These are phyloP conservation scores for Equus przewalskii DNA, from an alignment of 2,113 vertebrate species.

Conservation along the genomic window DNA sequence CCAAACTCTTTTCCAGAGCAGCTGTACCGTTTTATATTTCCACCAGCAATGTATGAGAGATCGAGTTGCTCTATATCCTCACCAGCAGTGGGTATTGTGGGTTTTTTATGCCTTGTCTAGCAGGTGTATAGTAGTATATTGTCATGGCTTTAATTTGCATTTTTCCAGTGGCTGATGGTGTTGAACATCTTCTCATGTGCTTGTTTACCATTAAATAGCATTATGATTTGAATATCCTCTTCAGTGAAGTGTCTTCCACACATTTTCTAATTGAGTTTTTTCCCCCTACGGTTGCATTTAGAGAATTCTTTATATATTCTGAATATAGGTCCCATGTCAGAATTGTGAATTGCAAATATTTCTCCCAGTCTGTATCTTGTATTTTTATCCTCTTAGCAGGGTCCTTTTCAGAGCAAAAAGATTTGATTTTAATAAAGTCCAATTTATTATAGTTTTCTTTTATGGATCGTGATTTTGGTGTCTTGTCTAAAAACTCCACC, in stretches of 20 bases:
- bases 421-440: neutral
- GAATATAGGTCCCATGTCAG: neutral
- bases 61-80: neutral
- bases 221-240: neutral
- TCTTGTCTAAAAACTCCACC: neutral
- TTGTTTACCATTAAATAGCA: too few relatives aligned
- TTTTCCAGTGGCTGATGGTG: too few relatives aligned
- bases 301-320: neutral
- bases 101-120: neutral
- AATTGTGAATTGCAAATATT: neutral
- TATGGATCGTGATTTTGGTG: neutral
- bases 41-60: neutral
- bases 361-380: neutral
- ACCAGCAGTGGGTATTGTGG: neutral
- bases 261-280: slow-evolving; percentile 1
- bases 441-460: slow-evolving; percentile 26
- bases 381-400: neutral
- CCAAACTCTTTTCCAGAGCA: neutral
- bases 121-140: neutral
- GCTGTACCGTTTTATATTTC: neutral
- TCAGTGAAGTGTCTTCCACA: neutral
- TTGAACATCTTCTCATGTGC: too few relatives aligned
- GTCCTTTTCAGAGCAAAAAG: slow-evolving; percentile 6
- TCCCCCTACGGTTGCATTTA: neutral
- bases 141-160: neutral